Conservation (phyloP, 2,797 vertebrate species). For the Ciconia nigra region DNA sequence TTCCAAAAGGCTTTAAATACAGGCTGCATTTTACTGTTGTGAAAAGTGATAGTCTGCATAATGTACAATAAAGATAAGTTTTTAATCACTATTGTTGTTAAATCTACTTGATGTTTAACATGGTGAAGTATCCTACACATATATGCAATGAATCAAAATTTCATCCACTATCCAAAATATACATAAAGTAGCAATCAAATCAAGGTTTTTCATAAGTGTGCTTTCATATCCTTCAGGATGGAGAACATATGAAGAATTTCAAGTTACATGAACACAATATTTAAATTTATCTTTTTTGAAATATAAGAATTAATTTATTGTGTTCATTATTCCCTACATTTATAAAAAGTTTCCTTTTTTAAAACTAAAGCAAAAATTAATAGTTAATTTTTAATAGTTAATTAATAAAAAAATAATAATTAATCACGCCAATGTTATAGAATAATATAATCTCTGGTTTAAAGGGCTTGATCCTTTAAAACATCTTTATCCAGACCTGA, state of each 20-base stretch:
- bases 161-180: not conserved
- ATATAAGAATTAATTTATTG: not conserved
- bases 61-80: not conserved
- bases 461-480: not conserved
- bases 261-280: not conserved
- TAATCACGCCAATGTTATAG: not conserved
- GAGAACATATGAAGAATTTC: not conserved
- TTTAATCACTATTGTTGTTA: not conserved
- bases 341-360: not conserved
- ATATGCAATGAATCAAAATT: not conserved
- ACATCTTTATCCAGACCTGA: not conserved
- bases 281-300: not conserved
- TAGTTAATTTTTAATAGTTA: too few relatives aligned
- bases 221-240: not conserved
- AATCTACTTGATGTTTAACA: not conserved
- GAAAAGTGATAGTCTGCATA: not conserved
- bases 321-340: not conserved
- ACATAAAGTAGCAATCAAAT: not conserved
- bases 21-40: not conserved
- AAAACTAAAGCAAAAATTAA: not conserved
- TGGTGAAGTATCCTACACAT: not conserved
- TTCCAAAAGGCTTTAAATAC: not conserved
- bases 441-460: not conserved
- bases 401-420: not conserved
- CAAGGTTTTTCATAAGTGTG: not conserved